Evolutionary conservation across 2,888 invertebrate genomes (phyloP).

Genomic region (Elgonia sp.): DNA sequence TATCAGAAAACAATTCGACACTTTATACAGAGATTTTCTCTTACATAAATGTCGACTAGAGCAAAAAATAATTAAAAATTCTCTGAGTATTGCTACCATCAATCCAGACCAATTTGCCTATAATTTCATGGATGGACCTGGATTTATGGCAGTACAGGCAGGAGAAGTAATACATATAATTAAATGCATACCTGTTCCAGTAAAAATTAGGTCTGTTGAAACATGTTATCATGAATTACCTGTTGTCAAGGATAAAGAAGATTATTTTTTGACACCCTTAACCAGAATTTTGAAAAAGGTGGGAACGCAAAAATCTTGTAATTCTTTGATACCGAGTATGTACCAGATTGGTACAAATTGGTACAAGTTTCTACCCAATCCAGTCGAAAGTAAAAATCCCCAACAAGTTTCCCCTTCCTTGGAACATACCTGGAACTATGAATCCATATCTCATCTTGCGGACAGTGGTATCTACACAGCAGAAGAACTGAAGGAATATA

Average conservation of each 20-base stretch:
- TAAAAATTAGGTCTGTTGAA: background rate
- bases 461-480: no score
- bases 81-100: constrained; percentile 77
- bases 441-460: no score
- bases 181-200: background rate
- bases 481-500: no score
- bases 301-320: background rate
- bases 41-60: constrained; percentile 77
- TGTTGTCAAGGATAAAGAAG: background rate
- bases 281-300: background rate
- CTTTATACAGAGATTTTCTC: constrained; percentile 76
- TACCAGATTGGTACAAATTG: no score
- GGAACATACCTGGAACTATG: no score
- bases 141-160: background rate
- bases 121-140: constrained; percentile 12
- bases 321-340: no score
- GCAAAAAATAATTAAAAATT: constrained; percentile 78
- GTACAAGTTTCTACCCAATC: no score
- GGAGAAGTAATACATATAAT: background rate
- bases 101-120: constrained; percentile 6
- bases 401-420: no score
- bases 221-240: background rate
- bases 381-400: no score
- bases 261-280: background rate
- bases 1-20: constrained; percentile 70